Percentiles rank a stretch among this genome's conserved stretches.
These are phyloP conservation scores for Agrypnia vestita DNA, from an alignment of 1,140 invertebrate species.

Conservation along the genomic window DNA sequence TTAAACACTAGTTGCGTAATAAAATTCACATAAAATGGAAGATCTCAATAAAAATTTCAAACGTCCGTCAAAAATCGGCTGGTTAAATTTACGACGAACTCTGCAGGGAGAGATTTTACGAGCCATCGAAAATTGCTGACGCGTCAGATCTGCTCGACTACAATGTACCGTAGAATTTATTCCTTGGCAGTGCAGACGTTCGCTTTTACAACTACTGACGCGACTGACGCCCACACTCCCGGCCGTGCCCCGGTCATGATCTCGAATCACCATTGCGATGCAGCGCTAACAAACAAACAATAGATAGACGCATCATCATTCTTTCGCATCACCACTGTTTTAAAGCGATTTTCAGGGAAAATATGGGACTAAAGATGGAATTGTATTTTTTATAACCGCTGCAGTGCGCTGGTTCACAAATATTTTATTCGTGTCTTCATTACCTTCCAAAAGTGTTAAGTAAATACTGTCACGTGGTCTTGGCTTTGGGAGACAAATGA, in stretches of 20 bases:
- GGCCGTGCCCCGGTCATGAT: not conserved
- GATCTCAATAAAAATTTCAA: not conserved
- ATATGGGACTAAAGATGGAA: no score
- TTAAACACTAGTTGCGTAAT: no score
- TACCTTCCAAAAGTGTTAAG: no score
- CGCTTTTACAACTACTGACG: not conserved
- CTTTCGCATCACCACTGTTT: no score
- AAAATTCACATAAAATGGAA: not conserved
- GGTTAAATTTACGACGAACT: not conserved
- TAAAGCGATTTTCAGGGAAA: no score
- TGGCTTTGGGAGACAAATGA: no score
- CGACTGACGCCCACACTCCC: not conserved
- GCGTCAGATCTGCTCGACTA: not conserved
- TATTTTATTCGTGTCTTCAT: no score
- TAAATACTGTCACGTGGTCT: no score
- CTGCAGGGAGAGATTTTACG: not conserved
- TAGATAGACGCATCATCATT: not conserved
- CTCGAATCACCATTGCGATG: not conserved
- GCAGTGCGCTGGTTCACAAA: no score
- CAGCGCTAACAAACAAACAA: not conserved
- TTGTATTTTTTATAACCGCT: no score
- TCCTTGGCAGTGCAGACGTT: not conserved
- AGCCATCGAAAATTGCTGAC: slow-evolving; percentile 12
- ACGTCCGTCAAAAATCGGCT: not conserved
- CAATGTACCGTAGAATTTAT: not conserved